Evolutionary conservation across 2,113 vertebrate genomes (phyloP).

Genomic region (Taurulus bubalis): DNA sequence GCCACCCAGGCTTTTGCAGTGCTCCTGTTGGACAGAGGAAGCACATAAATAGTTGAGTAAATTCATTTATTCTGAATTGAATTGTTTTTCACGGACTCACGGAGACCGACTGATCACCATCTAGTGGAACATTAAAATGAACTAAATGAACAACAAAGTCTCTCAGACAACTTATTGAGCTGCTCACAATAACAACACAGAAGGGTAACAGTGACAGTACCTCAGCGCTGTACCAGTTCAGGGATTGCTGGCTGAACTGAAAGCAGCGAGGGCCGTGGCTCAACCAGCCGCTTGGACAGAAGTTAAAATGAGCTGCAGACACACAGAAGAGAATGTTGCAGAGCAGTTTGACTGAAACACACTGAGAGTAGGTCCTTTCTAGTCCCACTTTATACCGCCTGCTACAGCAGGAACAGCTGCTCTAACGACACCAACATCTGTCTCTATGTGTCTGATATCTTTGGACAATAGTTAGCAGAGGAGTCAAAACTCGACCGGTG

Average conservation of each 20-base stretch:
- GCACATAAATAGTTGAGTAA: not conserved
- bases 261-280: constrained; percentile 7
- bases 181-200: not conserved
- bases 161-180: not conserved
- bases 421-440: not conserved
- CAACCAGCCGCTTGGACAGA: constrained; percentile 12
- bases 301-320: constrained; percentile 11
- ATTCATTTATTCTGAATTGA: not conserved
- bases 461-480: not conserved
- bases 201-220: not conserved
- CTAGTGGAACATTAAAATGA: not conserved
- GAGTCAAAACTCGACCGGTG: not conserved
- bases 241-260: not conserved
- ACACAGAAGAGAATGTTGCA: not conserved
- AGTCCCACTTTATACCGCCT: not conserved
- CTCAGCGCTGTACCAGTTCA: constrained; percentile 29
- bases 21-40: constrained; percentile 26
- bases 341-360: not conserved
- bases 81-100: not conserved
- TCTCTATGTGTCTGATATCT: not conserved
- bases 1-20: constrained; percentile 13
- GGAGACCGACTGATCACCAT: not conserved
- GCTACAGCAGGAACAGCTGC: not conserved
- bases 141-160: not conserved
- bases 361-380: not conserved